phyloP scores from a whole-genome alignment of 2,797 vertebrate species.

The Aphelocoma californica region DNA sequence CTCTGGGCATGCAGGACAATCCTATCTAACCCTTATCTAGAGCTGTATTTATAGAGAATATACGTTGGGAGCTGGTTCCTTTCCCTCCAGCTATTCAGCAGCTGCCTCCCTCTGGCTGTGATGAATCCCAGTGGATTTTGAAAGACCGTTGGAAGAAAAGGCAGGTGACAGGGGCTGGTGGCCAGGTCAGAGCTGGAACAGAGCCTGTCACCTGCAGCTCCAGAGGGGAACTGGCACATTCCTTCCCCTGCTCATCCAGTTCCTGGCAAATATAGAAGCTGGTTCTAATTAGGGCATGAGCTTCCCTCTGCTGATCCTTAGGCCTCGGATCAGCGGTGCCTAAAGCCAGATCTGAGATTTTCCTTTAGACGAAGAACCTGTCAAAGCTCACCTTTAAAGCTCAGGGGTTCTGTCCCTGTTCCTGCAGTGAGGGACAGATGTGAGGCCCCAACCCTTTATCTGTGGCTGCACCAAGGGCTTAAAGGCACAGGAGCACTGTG shows the following conservation, averaged over 20 bases:
- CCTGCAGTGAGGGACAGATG: neutral
- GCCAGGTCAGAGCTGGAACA: neutral
- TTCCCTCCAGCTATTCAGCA: neutral
- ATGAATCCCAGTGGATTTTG: neutral
- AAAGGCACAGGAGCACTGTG: neutral
- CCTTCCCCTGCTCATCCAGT: neutral
- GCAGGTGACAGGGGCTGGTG: neutral
- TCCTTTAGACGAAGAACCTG: neutral
- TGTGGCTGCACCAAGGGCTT: neutral
- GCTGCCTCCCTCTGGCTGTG: neutral
- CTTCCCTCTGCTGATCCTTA: neutral
- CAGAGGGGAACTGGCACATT: constrained; percentile 44
- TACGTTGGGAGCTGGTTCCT: neutral
- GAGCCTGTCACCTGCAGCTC: constrained; percentile 21
- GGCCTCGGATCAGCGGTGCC: neutral
- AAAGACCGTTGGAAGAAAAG: neutral
- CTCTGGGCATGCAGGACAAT: neutral
- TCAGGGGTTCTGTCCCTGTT: neutral
- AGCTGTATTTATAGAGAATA: neutral
- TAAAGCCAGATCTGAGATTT: neutral
- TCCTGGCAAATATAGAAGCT: constrained; percentile 20
- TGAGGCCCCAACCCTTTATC: neutral
- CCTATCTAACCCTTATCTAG: neutral
- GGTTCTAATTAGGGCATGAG: neutral
- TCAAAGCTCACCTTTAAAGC: neutral